A percentile compares a stretch with the other conserved stretches of the same genome.
Evolutionary conservation across 53 echinoderm and acorn worm genomes (phyloP).

Genomic region (Henricia sp.): DNA sequence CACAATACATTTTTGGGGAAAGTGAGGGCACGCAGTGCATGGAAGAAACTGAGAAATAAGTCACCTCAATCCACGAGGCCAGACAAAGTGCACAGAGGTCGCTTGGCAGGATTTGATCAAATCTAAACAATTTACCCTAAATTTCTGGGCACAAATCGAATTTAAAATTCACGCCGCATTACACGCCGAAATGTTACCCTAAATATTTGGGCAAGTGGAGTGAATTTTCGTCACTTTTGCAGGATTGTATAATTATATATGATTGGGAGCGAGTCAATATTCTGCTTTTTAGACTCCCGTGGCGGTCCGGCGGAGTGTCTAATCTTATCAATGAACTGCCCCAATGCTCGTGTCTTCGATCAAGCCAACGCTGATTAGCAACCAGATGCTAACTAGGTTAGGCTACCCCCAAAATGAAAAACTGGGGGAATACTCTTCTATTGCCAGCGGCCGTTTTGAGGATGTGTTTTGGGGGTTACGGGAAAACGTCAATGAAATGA

Average conservation of each 20-base stretch:
- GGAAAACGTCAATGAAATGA: too few relatives aligned
- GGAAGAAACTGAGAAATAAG: too few relatives aligned
- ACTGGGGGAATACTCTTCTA: too few relatives aligned
- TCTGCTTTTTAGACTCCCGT: not conserved
- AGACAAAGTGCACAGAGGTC: not conserved
- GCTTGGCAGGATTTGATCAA: constrained; percentile 13
- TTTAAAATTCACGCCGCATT: constrained; percentile 37
- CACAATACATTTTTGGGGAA: too few relatives aligned
- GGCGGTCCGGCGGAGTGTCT: not conserved
- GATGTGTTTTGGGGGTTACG: too few relatives aligned
- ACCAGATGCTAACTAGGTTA: not conserved
- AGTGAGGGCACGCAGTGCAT: too few relatives aligned
- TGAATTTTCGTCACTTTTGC: constrained; percentile 37
- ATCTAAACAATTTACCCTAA: constrained; percentile 17
- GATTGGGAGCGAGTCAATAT: constrained; percentile 5
- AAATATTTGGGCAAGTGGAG: constrained; percentile 29
- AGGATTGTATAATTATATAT: constrained; percentile 35
- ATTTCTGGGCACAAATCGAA: constrained; percentile 31
- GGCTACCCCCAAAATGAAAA: too few relatives aligned
- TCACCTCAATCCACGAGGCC: too few relatives aligned
- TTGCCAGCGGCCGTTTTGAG: too few relatives aligned
- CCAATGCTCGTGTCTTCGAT: not conserved
- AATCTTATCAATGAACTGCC: constrained; percentile 3
- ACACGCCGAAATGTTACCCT: constrained; percentile 29
- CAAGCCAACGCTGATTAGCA: constrained; percentile 27